Evolutionary conservation across 2,113 vertebrate genomes (phyloP).

Genomic region (Elanus axillaris): DNA sequence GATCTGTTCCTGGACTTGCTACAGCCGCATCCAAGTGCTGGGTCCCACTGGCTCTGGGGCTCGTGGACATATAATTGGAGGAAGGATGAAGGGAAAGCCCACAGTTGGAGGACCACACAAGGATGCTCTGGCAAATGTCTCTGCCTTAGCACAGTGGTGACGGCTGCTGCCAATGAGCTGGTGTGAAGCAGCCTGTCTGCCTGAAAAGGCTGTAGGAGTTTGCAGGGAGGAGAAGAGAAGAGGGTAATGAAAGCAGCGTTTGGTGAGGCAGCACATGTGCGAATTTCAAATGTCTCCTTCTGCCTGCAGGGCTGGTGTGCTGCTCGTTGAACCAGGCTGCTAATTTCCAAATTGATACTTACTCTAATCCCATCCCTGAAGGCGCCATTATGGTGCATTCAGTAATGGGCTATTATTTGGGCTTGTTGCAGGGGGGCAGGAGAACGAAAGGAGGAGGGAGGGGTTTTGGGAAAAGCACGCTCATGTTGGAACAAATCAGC

Average conservation of each 20-base stretch:
- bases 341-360: conserved; percentile 11
- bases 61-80: rapidly evolving
- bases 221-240: background rate
- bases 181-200: background rate
- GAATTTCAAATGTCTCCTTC: background rate
- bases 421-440: background rate
- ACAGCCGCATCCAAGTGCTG: background rate
- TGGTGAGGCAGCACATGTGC: background rate
- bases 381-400: background rate
- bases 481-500: background rate
- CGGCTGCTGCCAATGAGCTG: background rate
- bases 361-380: background rate
- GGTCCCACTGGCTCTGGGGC: background rate
- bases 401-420: background rate
- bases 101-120: background rate
- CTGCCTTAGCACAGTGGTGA: background rate
- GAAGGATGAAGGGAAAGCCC: background rate
- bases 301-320: background rate
- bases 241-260: background rate
- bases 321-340: background rate
- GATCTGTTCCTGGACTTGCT: background rate
- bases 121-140: background rate
- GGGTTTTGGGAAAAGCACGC: background rate
- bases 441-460: background rate
- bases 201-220: background rate